Evolutionary conservation across 2,113 vertebrate species (phyloP), one percentile per base, ranked within the genome.

Genomic region (Lepus timidus): DNA sequence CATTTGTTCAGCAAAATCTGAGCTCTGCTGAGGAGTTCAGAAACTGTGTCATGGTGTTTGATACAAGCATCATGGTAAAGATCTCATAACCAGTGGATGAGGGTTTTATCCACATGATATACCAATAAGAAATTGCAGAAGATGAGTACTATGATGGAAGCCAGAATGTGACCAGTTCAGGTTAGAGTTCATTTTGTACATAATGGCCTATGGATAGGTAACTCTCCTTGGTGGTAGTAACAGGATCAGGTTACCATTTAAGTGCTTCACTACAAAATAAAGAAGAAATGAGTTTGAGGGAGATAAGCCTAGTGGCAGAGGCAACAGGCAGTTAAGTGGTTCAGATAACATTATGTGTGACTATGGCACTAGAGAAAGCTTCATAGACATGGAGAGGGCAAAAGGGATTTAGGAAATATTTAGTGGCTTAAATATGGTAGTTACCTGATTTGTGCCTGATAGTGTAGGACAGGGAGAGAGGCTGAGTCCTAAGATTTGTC

Each of bases 1-100:
- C 76, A 33, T n/a, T 91, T 25, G n/a, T 75, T 51, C 55, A 73
- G 4, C 29, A 55, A 95, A 88, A 84, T 36, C 61, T 83, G 75
- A 75, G 10, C 90, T 96, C 78, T 84, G 20, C 79, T 67, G 67
- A 0, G 51, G 12, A 20, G 19, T 14, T 31, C 80, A 23, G 23
- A 84, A 13, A 29, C 49, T 76, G n/a, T n/a, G 29, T 73, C 23
- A 36, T 16, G n/a, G 39, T 68, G 22, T 90, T 93, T 1, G 1
- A 23, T 61, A 39, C 51, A 22, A 92, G 9, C 65, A 75, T 29
- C 0, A 31, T 78, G 58, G 75, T n/a, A 71, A 84, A 76, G 80
- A 90, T 51, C 39, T 92, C 17, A 12, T 13, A 23, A 20, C 87
- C 90, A 44, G 8, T 23, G 2, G 11, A 17, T 68, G 17, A 79